These are phyloP conservation scores for Hypotaenidia okinawae DNA, from an alignment of 2,797 vertebrate species.

Conservation along the genomic window DNA sequence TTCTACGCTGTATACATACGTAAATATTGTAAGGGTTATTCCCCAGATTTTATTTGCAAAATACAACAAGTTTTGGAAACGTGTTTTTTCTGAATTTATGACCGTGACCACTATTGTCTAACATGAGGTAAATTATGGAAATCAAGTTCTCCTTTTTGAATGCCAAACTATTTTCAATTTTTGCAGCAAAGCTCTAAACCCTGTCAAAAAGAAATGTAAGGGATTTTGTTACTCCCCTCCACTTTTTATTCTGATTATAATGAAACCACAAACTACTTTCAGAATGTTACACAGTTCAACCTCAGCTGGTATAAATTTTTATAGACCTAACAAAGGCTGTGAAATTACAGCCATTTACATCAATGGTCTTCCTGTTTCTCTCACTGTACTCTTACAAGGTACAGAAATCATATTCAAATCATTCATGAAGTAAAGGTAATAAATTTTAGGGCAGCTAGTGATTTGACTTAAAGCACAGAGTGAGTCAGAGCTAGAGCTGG, in stretches of 20 bases:
- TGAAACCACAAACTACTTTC: neutral
- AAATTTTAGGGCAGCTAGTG: neutral
- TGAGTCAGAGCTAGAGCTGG: neutral
- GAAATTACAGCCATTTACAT: neutral
- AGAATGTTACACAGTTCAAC: neutral
- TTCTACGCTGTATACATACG: neutral
- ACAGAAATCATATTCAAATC: neutral
- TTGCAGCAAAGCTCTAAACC: neutral
- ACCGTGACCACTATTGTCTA: neutral
- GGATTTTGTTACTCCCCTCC: neutral
- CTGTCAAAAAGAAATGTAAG: neutral
- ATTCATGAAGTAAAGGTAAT: neutral
- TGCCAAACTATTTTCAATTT: neutral
- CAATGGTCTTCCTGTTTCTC: neutral
- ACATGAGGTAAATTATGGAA: neutral
- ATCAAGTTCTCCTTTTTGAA: neutral
- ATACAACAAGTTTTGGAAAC: neutral
- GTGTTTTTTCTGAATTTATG: neutral
- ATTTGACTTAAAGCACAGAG: neutral
- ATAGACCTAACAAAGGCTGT: neutral
- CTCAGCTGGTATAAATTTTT: constrained; percentile 31
- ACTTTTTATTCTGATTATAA: neutral
- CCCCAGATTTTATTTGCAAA: neutral
- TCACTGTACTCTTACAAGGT: neutral
- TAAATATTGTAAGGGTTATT: neutral